These are phyloP conservation scores for Bubo blakistoni DNA, from an alignment of 2,113 vertebrate species.

Conservation along the genomic window DNA sequence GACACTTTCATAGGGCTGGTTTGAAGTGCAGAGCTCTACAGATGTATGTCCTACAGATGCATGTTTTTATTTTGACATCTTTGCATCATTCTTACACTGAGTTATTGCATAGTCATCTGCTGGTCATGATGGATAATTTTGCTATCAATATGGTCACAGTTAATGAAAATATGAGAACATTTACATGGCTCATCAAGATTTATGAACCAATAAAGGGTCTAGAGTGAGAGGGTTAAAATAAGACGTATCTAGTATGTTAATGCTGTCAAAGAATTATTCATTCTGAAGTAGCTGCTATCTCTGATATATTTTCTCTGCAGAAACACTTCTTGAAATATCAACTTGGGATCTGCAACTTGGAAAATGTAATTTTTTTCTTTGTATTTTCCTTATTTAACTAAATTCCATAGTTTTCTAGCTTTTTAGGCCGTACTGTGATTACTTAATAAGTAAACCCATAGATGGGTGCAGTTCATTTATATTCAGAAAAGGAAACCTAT, in stretches of 20 bases:
- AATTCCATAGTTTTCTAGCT: background rate
- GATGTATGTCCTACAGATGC: background rate
- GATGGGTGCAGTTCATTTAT: background rate
- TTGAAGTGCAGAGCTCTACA: background rate
- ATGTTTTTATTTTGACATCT: background rate
- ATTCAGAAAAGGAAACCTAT: background rate
- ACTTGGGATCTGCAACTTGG: background rate
- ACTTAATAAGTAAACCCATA: background rate
- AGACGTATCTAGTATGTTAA: background rate
- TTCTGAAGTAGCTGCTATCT: background rate
- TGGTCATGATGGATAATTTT: background rate
- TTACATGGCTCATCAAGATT: slow-evolving; percentile 16
- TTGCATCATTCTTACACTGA: background rate
- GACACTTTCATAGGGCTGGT: background rate
- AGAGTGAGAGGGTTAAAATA: background rate
- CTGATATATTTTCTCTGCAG: background rate
- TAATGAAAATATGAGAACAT: slow-evolving; percentile 42
- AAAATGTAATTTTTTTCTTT: background rate
- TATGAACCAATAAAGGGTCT: background rate
- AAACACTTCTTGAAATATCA: background rate
- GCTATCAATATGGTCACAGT: background rate
- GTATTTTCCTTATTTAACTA: background rate
- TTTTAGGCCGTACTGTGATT: background rate
- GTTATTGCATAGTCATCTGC: background rate
- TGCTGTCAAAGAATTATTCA: background rate